Conservation (phyloP, 2,888 invertebrate genomes). For the Sinotaia quadrata region DNA sequence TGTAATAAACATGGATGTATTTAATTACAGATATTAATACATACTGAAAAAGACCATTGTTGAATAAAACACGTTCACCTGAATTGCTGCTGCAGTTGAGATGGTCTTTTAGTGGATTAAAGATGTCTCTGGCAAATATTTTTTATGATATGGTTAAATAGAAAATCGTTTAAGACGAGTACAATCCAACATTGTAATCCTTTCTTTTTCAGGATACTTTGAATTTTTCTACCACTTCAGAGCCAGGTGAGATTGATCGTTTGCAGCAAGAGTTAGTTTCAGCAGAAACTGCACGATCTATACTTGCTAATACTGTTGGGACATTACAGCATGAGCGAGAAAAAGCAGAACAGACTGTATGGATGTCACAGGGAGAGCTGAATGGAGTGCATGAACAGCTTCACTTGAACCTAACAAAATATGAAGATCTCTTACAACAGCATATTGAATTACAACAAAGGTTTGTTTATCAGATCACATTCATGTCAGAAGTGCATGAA, state of each 20-base stretch:
- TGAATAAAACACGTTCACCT: too few relatives aligned
- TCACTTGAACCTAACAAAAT: slow-evolving; percentile 40
- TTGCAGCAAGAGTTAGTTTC: slow-evolving; percentile 48
- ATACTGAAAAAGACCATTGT: too few relatives aligned
- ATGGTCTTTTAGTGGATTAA: too few relatives aligned
- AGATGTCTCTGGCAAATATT: too few relatives aligned
- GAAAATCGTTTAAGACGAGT: too few relatives aligned
- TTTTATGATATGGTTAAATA: too few relatives aligned
- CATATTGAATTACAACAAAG: slow-evolving; percentile 51
- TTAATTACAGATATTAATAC: too few relatives aligned
- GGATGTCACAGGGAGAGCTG: slow-evolving; percentile 55
- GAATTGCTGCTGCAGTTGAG: too few relatives aligned
- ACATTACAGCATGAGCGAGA: slow-evolving; percentile 50
- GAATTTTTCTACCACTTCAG: slow-evolving; percentile 33
- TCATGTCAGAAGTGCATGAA: background rate
- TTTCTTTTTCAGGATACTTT: slow-evolving; percentile 45
- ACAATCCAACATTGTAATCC: too few relatives aligned
- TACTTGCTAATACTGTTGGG: slow-evolving; percentile 51
- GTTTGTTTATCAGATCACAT: slow-evolving; percentile 33
- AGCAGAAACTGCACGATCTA: slow-evolving; percentile 48
- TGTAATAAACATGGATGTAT: too few relatives aligned
- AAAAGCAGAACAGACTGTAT: slow-evolving; percentile 44
- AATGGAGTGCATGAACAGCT: slow-evolving; percentile 51
- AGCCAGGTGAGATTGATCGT: slow-evolving; percentile 44
- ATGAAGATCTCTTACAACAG: slow-evolving; percentile 43